Evolutionary conservation across 2,113 vertebrate genomes (phyloP).

Genomic region (Dryoscopus gambensis): DNA sequence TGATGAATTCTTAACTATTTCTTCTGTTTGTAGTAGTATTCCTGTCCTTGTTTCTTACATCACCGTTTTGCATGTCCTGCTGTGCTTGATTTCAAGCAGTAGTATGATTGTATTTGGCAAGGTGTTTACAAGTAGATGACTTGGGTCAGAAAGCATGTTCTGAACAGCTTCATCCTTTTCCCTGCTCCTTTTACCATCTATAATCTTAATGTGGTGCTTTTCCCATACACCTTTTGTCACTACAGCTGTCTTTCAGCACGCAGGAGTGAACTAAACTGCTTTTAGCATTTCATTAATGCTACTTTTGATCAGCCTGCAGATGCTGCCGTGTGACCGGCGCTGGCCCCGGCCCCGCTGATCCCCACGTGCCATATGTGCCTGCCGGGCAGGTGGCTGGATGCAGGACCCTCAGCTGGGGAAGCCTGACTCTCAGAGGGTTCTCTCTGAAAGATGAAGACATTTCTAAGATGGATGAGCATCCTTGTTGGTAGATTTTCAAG

Average conservation of each 20-base stretch:
- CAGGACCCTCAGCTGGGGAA: neutral
- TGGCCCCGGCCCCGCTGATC: neutral
- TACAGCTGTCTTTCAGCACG: neutral
- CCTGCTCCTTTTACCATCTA: neutral
- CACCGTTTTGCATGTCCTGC: neutral
- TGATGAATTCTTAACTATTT: neutral
- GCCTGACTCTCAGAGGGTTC: neutral
- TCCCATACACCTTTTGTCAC: neutral
- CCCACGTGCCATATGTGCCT: neutral
- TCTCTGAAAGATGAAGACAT: neutral
- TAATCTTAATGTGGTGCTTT: neutral
- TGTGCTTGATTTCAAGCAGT: neutral
- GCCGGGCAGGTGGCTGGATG: neutral
- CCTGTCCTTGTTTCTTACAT: neutral
- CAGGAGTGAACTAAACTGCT: neutral
- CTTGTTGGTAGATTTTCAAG: neutral
- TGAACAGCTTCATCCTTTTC: neutral
- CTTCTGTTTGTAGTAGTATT: neutral
- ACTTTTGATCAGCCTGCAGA: neutral
- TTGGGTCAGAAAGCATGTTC: neutral
- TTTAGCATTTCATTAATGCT: conserved; percentile 12
- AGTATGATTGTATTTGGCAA: neutral
- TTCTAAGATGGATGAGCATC: neutral
- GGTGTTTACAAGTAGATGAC: neutral
- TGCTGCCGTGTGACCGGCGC: neutral